Evolutionary conservation across 2,888 invertebrate species (phyloP).

Genomic region (Zygothrica quintamaculata): DNA sequence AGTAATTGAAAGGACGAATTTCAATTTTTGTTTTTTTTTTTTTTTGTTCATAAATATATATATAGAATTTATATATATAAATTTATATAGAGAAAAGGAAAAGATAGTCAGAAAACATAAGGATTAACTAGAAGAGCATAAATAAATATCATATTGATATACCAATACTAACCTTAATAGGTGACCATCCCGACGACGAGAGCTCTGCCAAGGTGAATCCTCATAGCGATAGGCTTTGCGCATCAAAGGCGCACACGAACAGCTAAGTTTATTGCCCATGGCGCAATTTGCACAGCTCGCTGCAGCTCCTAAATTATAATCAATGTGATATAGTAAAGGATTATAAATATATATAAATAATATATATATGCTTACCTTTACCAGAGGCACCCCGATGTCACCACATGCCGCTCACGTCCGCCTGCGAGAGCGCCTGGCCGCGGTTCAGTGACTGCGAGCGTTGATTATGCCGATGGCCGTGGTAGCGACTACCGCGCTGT

Average conservation of each 20-base stretch:
- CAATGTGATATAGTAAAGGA: background rate
- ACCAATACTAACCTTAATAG: constrained; percentile 89
- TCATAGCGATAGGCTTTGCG: constrained; percentile 98
- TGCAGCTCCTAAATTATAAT: constrained; percentile 81
- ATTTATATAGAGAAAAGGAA: constrained; percentile 16
- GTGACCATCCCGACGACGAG: constrained; percentile 93
- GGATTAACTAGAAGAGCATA: constrained; percentile 33
- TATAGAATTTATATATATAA: background rate
- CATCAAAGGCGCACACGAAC: constrained; percentile 98
- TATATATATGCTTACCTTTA: constrained; percentile 78
- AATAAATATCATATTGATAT: background rate
- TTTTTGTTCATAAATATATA: constrained; percentile 25
- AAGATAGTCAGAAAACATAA: constrained; percentile 49
- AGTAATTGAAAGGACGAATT: constrained; percentile 69
- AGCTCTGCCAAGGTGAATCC: constrained; percentile 97
- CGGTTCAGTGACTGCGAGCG: constrained; percentile 91
- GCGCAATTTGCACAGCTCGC: constrained; percentile 86
- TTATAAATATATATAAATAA: no score
- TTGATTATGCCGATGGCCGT: constrained; percentile 88
- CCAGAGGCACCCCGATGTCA: constrained; percentile 92
- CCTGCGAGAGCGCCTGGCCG: constrained; percentile 88
- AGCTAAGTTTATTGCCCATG: constrained; percentile 99
- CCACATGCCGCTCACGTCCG: constrained; percentile 90
- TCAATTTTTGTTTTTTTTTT: constrained; percentile 51
- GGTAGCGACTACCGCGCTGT: constrained; percentile 87